These are phyloP conservation scores for Gadopsis marmoratus DNA, from an alignment of 2,797 vertebrate species.

Conservation along the genomic window DNA sequence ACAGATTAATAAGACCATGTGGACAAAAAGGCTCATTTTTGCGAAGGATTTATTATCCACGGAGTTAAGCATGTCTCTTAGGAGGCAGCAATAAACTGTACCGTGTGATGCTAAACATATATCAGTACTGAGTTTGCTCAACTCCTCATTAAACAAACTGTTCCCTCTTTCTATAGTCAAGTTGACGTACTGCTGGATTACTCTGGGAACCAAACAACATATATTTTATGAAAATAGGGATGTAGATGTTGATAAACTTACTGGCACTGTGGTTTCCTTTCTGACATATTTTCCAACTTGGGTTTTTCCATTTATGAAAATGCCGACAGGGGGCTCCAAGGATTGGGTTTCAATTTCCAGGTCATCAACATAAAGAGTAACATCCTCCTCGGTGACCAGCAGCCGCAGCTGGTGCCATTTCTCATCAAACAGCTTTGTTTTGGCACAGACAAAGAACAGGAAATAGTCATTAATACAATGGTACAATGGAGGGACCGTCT, in stretches of 20 bases:
- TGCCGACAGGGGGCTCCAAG: slow-evolving; percentile 91
- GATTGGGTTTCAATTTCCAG: slow-evolving; percentile 89
- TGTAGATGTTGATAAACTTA: slow-evolving; percentile 74
- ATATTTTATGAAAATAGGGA: slow-evolving; percentile 23
- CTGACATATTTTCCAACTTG: slow-evolving; percentile 97
- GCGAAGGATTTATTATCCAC: slow-evolving; percentile 61
- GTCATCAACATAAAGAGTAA: slow-evolving; percentile 94
- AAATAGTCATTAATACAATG: slow-evolving; percentile 22
- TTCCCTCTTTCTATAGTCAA: slow-evolving; percentile 28
- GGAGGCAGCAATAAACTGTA: slow-evolving; percentile 56
- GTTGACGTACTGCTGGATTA: neutral
- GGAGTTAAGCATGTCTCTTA: slow-evolving; percentile 45
- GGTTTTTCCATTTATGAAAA: slow-evolving; percentile 96
- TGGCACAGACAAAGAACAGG: slow-evolving; percentile 46
- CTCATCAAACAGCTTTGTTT: slow-evolving; percentile 93
- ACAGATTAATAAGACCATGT: slow-evolving; percentile 48
- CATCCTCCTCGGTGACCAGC: slow-evolving; percentile 93
- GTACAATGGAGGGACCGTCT: neutral
- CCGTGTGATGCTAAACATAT: slow-evolving; percentile 47
- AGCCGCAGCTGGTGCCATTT: slow-evolving; percentile 96
- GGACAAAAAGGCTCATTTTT: slow-evolving; percentile 37
- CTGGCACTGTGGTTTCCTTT: slow-evolving; percentile 96
- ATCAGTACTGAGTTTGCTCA: slow-evolving; percentile 36
- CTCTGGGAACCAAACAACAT: slow-evolving; percentile 19
- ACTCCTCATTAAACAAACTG: slow-evolving; percentile 41